These are phyloP conservation scores for Brenthis daphne DNA, from an alignment of 2,888 invertebrate species.

Conservation along the genomic window DNA sequence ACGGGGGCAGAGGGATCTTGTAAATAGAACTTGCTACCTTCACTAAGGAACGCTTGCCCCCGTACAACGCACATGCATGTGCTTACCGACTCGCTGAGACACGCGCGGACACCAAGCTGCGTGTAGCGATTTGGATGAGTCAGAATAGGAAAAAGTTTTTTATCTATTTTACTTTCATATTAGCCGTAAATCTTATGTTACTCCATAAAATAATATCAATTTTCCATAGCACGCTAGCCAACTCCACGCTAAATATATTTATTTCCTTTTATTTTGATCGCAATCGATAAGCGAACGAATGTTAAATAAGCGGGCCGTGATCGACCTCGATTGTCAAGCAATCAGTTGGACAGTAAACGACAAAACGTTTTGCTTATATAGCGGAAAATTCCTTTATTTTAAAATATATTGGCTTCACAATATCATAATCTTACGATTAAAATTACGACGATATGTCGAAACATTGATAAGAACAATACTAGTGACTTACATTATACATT, in stretches of 20 bases:
- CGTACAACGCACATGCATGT: constrained; percentile 40
- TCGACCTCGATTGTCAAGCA: constrained; percentile 67
- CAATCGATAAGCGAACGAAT: constrained; percentile 73
- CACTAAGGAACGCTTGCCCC: constrained; percentile 22
- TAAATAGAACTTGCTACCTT: constrained; percentile 19
- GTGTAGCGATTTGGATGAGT: constrained; percentile 76
- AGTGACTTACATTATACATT: constrained; percentile 67
- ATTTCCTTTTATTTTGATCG: constrained; percentile 77
- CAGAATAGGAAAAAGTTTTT: constrained; percentile 68
- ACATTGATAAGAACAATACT: constrained; percentile 79
- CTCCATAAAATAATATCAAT: constrained; percentile 47
- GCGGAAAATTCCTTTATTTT: constrained; percentile 82
- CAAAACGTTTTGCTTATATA: constrained; percentile 79
- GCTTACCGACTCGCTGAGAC: constrained; percentile 65
- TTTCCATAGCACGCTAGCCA: constrained; percentile 67
- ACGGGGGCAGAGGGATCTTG: constrained; percentile 25
- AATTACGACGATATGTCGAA: constrained; percentile 78
- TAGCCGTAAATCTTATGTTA: constrained; percentile 45
- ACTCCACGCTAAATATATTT: constrained; percentile 77
- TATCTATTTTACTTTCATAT: constrained; percentile 56
- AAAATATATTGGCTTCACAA: constrained; percentile 82
- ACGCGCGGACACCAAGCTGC: constrained; percentile 71
- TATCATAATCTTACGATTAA: constrained; percentile 76
- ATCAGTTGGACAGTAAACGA: constrained; percentile 77
- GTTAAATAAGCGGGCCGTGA: constrained; percentile 65